Base-by-base conservation (phyloP, 1,140 invertebrate genomes). In the Ceratina calcarata region DNA sequence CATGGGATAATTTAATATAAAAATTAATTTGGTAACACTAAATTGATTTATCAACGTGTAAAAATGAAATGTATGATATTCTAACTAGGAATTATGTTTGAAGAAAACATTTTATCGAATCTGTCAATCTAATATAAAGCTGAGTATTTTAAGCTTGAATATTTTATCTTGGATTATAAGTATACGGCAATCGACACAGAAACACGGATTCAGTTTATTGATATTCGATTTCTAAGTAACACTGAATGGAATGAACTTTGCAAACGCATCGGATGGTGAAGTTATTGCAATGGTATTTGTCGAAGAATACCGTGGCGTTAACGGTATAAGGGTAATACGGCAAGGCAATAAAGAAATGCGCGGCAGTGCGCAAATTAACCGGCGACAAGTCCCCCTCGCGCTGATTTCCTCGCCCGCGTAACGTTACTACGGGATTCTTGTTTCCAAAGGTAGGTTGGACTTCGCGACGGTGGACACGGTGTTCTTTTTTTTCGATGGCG, bases 311-410 rank as follows among this genome's bases (percentile, higher is more conserved):
- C 45, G 22, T 16, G 13, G 32, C n/a, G 57, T 77, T 84, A 85
- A 84, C 77, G 83, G 82, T 84, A 81, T 68, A 77, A 64, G 73
- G 15, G 24, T 73, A 61, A 69, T 73, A 69, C 51, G 37, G 51
- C 71, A 68, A 53, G 64, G 65, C 62, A 73, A 80, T 77, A 86
- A 85, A 86, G 58, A 85, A 86, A 80, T 78, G 64, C 60, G 22
- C 7, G 15, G 53, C n/a, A 12, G 65, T 57, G 71, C 68, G 64
- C 62, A 82, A 85, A 82, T 85, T 82, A 86, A 58, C 55, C 53
- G 58, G 12, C 58, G 49, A 75, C 76, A 60, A 24, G 51, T 27
- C 37, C 37, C 18, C 58, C 55, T 81, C 27, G 18, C 57, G 58
- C 57, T 27, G 51, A 84, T 81, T 74, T 53, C 58, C 66, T 45